Base-by-base conservation (phyloP, 2,113 vertebrate species). In the Anolis sagrei region DNA sequence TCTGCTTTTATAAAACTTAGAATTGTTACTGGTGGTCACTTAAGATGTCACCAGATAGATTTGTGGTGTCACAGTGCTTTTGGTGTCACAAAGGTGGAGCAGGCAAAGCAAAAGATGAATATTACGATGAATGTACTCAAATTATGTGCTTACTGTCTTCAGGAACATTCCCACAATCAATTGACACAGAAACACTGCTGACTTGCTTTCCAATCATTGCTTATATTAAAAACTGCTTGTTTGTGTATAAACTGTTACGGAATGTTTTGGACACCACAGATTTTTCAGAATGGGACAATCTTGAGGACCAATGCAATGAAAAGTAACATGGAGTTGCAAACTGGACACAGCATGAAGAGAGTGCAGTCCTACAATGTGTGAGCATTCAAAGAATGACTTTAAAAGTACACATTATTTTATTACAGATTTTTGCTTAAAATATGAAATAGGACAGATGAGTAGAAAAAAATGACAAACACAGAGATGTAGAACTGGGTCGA, bases 271-370 rank as follows among this genome's bases (percentile, higher is more conserved):
- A 39, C 11, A 36, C 49, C 77, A 86, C 77, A 80, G 80, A 80
- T 81, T 69, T 64, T 80, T 21, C 78, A 77, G 70, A 36, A 64
- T 48, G 70, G 18, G 64, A 80, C 36, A 72, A 29, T 29, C 70
- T 74, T 86, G 77, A 80, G 23, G 34, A 21, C 34, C 70, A 66
- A 23, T 29, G 27, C 27, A 21, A 9, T 2, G 34, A 64, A 54
- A n/a, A 73, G 8, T 58, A 86, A 48, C 78, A 81, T 89, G 88
- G 70, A 68, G 88, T 85, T 89, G 92, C 84, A 93, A 74, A 77
- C 86, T 83, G 92, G 90, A 88, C 75, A 93, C 87, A 79, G 91
- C 85, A 89, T 85, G 92, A 92, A 79, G 84, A 82, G 84, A 80
- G 84, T 91, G 79, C 0, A 5, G 81, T 77, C 91, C 87, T 88